Percentiles rank a stretch among this genome's conserved stretches.
Conservation (phyloP, 2,888 invertebrate species). For the Zygaena filipendulae region DNA sequence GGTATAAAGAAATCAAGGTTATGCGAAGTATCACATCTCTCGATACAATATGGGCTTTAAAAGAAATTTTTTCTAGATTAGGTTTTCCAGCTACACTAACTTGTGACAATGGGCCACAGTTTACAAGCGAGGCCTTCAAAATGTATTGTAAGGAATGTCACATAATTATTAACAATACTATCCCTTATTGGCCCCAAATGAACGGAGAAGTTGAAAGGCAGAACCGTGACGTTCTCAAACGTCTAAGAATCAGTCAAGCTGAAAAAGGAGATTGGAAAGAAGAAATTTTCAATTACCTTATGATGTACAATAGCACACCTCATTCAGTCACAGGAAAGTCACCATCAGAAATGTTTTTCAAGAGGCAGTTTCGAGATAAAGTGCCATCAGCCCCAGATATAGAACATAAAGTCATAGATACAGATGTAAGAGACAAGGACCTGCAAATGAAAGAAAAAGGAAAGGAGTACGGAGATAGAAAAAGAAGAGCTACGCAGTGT, state of each 20-base stretch:
- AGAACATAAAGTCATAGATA: constrained; percentile 3
- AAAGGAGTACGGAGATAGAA: too few species aligned
- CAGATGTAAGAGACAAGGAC: constrained; percentile 12
- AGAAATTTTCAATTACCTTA: constrained; percentile 4
- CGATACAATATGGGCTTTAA: constrained; percentile 15
- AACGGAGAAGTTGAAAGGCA: constrained; percentile 17
- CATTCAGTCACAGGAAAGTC: constrained; percentile 15
- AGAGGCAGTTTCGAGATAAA: constrained; percentile 13
- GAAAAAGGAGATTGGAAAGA: constrained; percentile 6
- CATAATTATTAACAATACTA: neutral
- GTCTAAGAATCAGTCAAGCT: constrained; percentile 10
- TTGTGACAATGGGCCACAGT: constrained; percentile 20
- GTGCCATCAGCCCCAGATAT: constrained; percentile 8
- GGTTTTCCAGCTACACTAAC: constrained; percentile 18
- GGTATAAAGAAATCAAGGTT: constrained; percentile 19
- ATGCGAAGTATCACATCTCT: constrained; percentile 9
- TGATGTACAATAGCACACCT: constrained; percentile 16
- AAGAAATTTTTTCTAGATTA: constrained; percentile 19
- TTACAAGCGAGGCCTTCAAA: constrained; percentile 18
- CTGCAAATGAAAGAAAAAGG: constrained; percentile 11
- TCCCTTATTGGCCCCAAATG: too few species aligned
- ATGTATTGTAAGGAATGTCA: constrained; percentile 15
- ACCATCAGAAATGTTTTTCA: constrained; percentile 15
- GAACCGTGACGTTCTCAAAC: constrained; percentile 13
- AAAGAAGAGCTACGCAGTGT: neutral